Conservation (phyloP, 1,140 invertebrate species). For the Lepidurus apus region DNA sequence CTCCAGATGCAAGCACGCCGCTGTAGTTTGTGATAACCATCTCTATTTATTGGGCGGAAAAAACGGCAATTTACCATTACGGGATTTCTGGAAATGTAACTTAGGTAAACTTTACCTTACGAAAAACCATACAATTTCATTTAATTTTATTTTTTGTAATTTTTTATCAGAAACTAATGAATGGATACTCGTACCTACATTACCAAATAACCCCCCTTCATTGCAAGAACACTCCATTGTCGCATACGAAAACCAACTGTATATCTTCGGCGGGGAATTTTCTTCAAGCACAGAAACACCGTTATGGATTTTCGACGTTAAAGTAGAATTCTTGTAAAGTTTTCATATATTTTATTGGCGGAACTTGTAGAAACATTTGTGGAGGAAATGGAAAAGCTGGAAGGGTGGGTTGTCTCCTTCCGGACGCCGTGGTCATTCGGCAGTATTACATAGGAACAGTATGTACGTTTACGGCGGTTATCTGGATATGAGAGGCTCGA, state of each 20-base stretch:
- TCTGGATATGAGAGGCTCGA: conserved; percentile 76
- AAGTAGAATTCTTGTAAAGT: conserved; percentile 1
- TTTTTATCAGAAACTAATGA: conserved; percentile 42
- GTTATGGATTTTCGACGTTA: conserved; percentile 58
- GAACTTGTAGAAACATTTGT: conserved; percentile 53
- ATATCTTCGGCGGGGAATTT: conserved; percentile 85
- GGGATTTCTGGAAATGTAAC: conserved; percentile 78
- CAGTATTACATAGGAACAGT: conserved; percentile 66
- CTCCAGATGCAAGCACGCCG: conserved; percentile 72
- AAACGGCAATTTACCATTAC: conserved; percentile 71
- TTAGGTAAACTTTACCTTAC: conserved; percentile 54
- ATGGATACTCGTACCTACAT: conserved; percentile 45
- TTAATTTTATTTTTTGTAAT: conserved; percentile 11
- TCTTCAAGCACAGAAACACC: conserved; percentile 72
- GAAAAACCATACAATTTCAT: conserved; percentile 11
- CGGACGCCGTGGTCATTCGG: conserved; percentile 73
- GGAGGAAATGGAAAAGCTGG: conserved; percentile 52
- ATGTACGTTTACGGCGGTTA: conserved; percentile 88
- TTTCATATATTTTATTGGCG: neutral
- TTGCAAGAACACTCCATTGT: conserved; percentile 80
- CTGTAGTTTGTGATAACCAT: conserved; percentile 63
- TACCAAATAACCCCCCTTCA: conserved; percentile 54
- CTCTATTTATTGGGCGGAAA: conserved; percentile 76
- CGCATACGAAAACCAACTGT: conserved; percentile 65
- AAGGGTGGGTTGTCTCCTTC: conserved; percentile 56